phyloP scores from a whole-genome alignment of 2,113 vertebrate genomes.

The Anser cygnoides region DNA sequence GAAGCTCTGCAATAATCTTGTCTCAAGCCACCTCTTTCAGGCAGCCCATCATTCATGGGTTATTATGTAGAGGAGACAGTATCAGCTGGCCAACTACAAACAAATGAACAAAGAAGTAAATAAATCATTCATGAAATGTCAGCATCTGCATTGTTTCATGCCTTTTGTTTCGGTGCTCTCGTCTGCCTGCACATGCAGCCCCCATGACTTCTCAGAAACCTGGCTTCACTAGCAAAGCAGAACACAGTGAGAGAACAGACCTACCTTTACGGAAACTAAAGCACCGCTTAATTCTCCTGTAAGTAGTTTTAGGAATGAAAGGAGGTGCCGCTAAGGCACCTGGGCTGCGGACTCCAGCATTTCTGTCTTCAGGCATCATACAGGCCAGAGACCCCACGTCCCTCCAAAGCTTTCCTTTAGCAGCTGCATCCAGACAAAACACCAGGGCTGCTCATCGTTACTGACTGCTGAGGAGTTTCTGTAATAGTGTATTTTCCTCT shows the following conservation, averaged over 20 bases:
- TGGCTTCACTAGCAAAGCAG: background rate
- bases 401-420: conserved; percentile 41
- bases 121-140: background rate
- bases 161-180: background rate
- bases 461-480: conserved; percentile 8
- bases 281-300: conserved; percentile 85
- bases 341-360: conserved; percentile 74
- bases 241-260: conserved; percentile 51
- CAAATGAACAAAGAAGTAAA: conserved; percentile 33
- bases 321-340: conserved; percentile 78
- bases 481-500: conserved; percentile 9
- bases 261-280: conserved; percentile 88
- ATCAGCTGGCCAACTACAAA: background rate
- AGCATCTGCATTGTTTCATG: background rate
- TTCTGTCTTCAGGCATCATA: conserved; percentile 82
- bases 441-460: background rate
- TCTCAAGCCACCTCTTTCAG: background rate
- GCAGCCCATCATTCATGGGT: background rate
- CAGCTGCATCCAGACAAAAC: conserved; percentile 29
- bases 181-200: background rate
- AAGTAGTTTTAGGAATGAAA: conserved; percentile 83
- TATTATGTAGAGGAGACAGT: background rate
- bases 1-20: background rate
- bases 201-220: background rate
- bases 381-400: conserved; percentile 40